Conservation (phyloP, 2,113 vertebrate species). For the Eira barbara region DNA sequence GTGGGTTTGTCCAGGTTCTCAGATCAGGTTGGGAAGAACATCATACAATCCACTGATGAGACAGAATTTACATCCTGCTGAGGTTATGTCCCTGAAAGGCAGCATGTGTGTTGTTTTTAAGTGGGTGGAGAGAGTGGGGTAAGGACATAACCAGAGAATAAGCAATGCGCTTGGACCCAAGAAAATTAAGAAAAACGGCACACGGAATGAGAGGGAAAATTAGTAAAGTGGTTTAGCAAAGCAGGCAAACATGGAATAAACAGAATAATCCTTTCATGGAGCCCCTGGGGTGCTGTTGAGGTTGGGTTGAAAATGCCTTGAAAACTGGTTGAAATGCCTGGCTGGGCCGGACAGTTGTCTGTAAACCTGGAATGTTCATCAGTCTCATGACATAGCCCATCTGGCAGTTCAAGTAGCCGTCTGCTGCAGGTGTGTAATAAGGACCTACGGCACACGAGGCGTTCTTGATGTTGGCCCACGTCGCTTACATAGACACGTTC, state of each 20-base stretch:
- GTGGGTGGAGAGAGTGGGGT: neutral
- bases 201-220: neutral
- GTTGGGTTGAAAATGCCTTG: neutral
- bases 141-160: neutral
- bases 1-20: neutral
- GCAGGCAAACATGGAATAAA: neutral
- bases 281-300: neutral
- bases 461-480: neutral
- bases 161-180: neutral
- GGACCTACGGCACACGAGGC: neutral
- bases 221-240: neutral
- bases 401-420: neutral
- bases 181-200: neutral
- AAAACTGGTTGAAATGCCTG: neutral
- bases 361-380: neutral
- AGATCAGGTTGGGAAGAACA: neutral
- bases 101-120: neutral
- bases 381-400: neutral
- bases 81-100: neutral
- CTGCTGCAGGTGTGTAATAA: neutral
- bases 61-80: neutral
- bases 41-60: rapidly evolving
- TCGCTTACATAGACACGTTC: neutral
- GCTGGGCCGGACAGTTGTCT: neutral
- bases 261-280: neutral